Evolutionary conservation across 1,140 invertebrate species (phyloP).

Genomic region (Heliconius eleuchia): DNA sequence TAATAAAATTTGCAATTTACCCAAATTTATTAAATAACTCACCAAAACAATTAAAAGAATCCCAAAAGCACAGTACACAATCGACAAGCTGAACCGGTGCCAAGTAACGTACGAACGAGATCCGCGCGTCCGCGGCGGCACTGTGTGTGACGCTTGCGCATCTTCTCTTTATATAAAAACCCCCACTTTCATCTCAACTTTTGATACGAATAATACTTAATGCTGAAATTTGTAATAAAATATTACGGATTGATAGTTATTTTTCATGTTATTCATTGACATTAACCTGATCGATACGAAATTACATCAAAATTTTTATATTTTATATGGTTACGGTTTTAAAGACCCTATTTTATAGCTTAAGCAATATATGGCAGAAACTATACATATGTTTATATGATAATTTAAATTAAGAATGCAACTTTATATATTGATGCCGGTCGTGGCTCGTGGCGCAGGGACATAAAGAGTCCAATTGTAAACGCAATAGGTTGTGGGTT

Average conservation of each 20-base stretch:
- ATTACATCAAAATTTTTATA: not conserved
- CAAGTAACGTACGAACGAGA: not conserved
- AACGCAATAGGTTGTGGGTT: too few relatives aligned
- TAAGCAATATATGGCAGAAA: not conserved
- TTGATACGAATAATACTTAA: constrained; percentile 32
- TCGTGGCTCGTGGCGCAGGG: too few relatives aligned
- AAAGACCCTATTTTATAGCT: not conserved
- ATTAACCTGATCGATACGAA: not conserved
- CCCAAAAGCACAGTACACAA: constrained; percentile 33
- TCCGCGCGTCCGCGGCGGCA: constrained; percentile 43
- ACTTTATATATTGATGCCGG: too few relatives aligned
- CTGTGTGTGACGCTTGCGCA: constrained; percentile 42
- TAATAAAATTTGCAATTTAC: too few relatives aligned
- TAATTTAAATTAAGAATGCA: too few relatives aligned
- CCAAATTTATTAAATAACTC: constrained; percentile 6
- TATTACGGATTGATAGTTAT: not conserved
- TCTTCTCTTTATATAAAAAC: constrained; percentile 57
- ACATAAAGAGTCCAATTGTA: too few relatives aligned
- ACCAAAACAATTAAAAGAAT: constrained; percentile 31
- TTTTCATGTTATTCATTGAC: not conserved
- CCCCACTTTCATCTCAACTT: constrained; percentile 47
- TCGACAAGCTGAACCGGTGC: not conserved
- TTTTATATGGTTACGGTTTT: not conserved
- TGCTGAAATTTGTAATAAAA: constrained; percentile 10
- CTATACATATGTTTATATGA: not conserved